Evolutionary conservation across 2,888 invertebrate species (phyloP).

Genomic region (Meiosimyza decipiens): DNA sequence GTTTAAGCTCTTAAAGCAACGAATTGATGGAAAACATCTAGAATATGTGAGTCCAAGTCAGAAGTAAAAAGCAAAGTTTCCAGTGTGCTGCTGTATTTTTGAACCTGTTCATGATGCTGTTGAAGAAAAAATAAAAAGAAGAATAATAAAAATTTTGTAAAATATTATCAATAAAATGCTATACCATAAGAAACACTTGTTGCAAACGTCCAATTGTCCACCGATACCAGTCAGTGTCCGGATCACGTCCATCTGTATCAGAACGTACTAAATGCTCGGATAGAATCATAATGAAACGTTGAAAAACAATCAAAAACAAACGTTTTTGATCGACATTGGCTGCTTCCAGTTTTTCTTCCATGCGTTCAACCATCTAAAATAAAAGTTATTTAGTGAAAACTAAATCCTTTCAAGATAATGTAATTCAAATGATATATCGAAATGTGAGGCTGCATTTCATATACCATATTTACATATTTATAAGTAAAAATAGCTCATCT

Average conservation of each 20-base stretch:
- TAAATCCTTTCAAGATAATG: constrained; percentile 1
- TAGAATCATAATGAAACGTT: constrained; percentile 97
- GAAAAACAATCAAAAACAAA: constrained; percentile 95
- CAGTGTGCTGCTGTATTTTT: constrained; percentile 94
- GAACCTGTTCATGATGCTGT: constrained; percentile 97
- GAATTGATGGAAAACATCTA: constrained; percentile 98
- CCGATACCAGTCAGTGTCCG: constrained; percentile 94
- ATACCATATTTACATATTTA: too few species aligned
- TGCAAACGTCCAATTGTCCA: constrained; percentile 95
- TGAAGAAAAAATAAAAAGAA: constrained; percentile 67
- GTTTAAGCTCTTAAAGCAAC: constrained; percentile 76
- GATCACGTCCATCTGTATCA: constrained; percentile 93
- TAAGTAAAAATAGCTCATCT: too few species aligned
- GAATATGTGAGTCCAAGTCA: constrained; percentile 94
- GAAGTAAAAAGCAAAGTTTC: constrained; percentile 96
- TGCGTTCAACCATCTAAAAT: constrained; percentile 86
- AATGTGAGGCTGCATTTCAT: too few species aligned
- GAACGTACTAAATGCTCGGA: constrained; percentile 94
- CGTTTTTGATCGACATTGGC: constrained; percentile 97
- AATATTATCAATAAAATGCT: constrained; percentile 57
- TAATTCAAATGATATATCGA: too few species aligned
- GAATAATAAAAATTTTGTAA: constrained; percentile 7
- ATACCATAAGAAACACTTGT: constrained; percentile 92
- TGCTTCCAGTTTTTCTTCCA: constrained; percentile 94
- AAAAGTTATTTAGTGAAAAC: background rate